Conservation (phyloP, 2,888 invertebrate species). For the Lithosia quadra region DNA sequence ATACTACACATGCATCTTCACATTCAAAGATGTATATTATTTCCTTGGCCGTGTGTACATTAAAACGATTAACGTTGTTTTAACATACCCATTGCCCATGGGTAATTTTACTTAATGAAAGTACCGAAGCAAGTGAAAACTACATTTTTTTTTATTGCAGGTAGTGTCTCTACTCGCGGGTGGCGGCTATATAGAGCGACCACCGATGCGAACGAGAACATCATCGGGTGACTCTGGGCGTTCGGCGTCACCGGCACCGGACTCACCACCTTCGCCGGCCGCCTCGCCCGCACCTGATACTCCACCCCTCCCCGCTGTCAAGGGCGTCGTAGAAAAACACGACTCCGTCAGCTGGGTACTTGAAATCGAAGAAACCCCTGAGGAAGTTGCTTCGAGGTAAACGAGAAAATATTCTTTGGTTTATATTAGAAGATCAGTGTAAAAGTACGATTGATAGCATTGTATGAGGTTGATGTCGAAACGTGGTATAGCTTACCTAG, state of each 20-base stretch:
- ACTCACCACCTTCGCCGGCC: slow-evolving; percentile 75
- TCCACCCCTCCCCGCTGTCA: slow-evolving; percentile 91
- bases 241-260: slow-evolving; percentile 75
- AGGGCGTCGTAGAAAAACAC: slow-evolving; percentile 94
- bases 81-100: too few relatives aligned
- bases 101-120: background rate
- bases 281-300: slow-evolving; percentile 72
- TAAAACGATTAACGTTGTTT: too few relatives aligned
- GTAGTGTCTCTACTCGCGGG: slow-evolving; percentile 80
- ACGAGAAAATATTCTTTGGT: background rate
- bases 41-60: too few relatives aligned
- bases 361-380: slow-evolving; percentile 92
- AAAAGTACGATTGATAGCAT: too few relatives aligned
- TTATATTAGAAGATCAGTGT: background rate
- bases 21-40: too few relatives aligned
- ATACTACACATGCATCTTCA: too few relatives aligned
- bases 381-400: slow-evolving; percentile 89
- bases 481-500: too few relatives aligned
- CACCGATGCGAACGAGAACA: slow-evolving; percentile 75
- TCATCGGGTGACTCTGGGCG: slow-evolving; percentile 77
- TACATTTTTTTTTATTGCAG: slow-evolving; percentile 66
- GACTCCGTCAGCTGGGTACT: slow-evolving; percentile 96
- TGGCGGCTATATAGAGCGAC: slow-evolving; percentile 77
- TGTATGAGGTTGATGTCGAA: too few relatives aligned
- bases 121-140: background rate